phyloP scores from a whole-genome alignment of 2,888 invertebrate genomes.

The Drosophila setosimentum region DNA sequence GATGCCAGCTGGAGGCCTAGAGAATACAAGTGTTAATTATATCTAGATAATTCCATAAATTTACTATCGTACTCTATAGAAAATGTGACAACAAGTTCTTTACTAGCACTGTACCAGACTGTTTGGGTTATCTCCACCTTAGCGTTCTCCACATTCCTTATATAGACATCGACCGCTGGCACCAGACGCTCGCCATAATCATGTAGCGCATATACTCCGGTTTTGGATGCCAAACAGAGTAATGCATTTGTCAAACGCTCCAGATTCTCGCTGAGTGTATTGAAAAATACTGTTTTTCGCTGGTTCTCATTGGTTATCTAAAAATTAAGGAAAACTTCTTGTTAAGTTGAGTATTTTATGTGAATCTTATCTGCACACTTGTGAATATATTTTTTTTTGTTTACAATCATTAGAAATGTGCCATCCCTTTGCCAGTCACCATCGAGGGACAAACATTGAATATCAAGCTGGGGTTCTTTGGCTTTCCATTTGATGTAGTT shows the following conservation, averaged over 20 bases:
- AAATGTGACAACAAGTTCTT: conserved; percentile 64
- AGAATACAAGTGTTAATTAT: background rate
- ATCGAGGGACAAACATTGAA: conserved; percentile 74
- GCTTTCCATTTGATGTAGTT: conserved; percentile 74
- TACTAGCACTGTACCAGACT: conserved; percentile 69
- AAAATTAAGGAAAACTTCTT: background rate
- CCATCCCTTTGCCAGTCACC: conserved; percentile 81
- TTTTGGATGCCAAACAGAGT: conserved; percentile 45
- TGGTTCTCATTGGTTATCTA: conserved; percentile 27
- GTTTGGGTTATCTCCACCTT: conserved; percentile 21
- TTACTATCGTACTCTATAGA: conserved; percentile 57
- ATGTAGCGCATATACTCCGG: conserved; percentile 29
- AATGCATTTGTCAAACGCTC: conserved; percentile 61
- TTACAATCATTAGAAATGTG: conserved; percentile 80
- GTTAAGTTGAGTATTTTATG: background rate
- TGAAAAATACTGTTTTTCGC: conserved; percentile 53
- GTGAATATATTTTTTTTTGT: conserved; percentile 3
- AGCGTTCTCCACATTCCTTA: conserved; percentile 29
- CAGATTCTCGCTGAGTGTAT: conserved; percentile 67
- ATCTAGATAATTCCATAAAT: background rate
- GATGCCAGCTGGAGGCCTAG: background rate
- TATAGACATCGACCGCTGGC: conserved; percentile 56
- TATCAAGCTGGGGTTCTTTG: conserved; percentile 52
- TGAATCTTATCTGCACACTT: background rate
- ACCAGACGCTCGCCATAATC: conserved; percentile 60